Evolutionary conservation across 2,797 vertebrate species (phyloP), one percentile per base, ranked within the genome.

Genomic region (Dromococcyx pavoninus): DNA sequence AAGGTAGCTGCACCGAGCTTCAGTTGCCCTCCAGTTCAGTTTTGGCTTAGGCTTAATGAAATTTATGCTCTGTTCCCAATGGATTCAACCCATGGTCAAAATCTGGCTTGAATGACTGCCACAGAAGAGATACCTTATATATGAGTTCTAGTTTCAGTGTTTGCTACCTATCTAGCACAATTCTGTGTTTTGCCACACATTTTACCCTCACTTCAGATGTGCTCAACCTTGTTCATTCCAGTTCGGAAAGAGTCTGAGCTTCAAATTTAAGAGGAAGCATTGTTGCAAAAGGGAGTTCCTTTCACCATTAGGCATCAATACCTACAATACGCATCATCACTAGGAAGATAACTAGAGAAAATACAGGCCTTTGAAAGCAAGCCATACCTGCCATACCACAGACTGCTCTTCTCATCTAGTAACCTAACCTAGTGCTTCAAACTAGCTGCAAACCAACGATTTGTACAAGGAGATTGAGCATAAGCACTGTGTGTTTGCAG

Each of bases 311-410:
- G 35, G 44, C 15, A 43, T 6, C 17, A 74, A 27, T 30, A 35
- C 4, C 30, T 80, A 56, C 41, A 33, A 54, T 0, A 2, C 33
- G 6, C 15, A 16, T 11, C 27, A 78, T 8, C 13, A 53, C 0
- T 2, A 57, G 22, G 44, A 74, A 84, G 17, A 48, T 12, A 90
- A 58, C 17, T 13, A 74, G 24, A 70, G 10, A 54, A 79, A 83
- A 70, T 5, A 7, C 21, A 91, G 39, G 8, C 10, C n/a, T 66
- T 80, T 3, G 3, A 50, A 81, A 84, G 30, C 18, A 60, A 23
- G 18, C 25, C 27, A 32, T 77, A 53, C 11, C 4, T 2, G 21
- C 7, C 2, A 7, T 19, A 60, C 3, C 41, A 72, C 8, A 65
- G 28, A 24, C 5, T 5, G 16, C 44, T 62, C 8, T 30, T 37